Conservation (phyloP, 2,797 vertebrate species). For the Tangara arthus region DNA sequence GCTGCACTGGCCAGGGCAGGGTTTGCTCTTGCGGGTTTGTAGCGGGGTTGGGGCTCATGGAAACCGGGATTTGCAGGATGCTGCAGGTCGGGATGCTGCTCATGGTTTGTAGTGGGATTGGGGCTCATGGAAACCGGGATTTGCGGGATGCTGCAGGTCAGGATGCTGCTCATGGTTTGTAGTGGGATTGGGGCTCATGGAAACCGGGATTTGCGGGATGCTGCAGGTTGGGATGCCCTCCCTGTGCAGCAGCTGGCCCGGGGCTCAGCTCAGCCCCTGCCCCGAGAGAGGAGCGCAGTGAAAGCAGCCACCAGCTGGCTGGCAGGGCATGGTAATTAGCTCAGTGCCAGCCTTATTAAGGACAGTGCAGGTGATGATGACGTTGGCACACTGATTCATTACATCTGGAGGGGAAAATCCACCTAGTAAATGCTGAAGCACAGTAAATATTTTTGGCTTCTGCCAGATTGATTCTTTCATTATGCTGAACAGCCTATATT, state of each 20-base stretch:
- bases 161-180: too few relatives aligned
- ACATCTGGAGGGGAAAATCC: conserved; percentile 67
- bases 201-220: too few relatives aligned
- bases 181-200: too few relatives aligned
- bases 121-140: too few relatives aligned
- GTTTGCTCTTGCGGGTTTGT: neutral
- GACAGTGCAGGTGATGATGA: conserved; percentile 52
- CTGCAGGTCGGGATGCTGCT: too few relatives aligned
- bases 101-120: too few relatives aligned
- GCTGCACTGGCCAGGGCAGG: neutral
- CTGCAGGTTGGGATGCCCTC: neutral
- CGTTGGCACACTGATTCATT: conserved; percentile 59
- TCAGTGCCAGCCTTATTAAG: conserved; percentile 48
- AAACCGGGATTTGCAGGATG: too few relatives aligned
- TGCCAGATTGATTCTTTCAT: conserved; percentile 56
- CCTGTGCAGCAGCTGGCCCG: neutral
- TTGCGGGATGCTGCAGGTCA: too few relatives aligned
- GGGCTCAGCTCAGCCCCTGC: neutral
- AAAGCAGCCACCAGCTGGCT: neutral
- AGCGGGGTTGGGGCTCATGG: neutral
- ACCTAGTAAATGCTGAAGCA: conserved; percentile 58
- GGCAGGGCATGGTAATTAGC: conserved; percentile 2
- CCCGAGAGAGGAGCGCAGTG: neutral
- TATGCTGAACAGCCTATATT: conserved; percentile 65
- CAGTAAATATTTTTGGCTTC: conserved; percentile 68